Conservation (phyloP, 1,140 invertebrate species). For the Apis florea region DNA sequence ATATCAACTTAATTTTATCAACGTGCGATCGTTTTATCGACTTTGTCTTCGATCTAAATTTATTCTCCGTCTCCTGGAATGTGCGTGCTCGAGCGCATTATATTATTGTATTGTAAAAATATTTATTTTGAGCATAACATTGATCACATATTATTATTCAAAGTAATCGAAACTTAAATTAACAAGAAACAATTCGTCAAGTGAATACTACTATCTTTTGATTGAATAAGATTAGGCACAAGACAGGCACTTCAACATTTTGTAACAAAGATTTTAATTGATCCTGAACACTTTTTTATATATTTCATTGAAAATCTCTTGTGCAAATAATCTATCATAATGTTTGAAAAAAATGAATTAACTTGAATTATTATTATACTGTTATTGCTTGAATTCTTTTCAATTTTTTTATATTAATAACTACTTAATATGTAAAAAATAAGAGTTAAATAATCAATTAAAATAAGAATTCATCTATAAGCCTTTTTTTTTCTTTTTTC, state of each 20-base stretch:
- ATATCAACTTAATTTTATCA: slow-evolving; percentile 17
- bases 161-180: not conserved
- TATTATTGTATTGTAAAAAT: not conserved
- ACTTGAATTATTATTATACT: not conserved
- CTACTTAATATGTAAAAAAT: not conserved
- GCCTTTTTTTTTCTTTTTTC: not conserved
- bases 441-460: not conserved
- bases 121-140: slow-evolving; percentile 1
- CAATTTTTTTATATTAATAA: not conserved
- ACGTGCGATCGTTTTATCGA: slow-evolving; percentile 25
- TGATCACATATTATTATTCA: not conserved
- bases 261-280: not conserved
- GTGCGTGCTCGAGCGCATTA: slow-evolving; percentile 33
- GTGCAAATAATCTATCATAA: not conserved
- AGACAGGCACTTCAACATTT: slow-evolving; percentile 26
- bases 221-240: not conserved
- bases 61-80: slow-evolving; percentile 20
- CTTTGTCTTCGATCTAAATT: slow-evolving; percentile 17
- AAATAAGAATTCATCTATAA: not conserved
- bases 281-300: too few relatives aligned
- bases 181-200: not conserved
- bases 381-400: not conserved
- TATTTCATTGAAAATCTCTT: not conserved
- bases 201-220: not conserved
- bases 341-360: not conserved